Evolutionary conservation across 2,888 invertebrate species (phyloP).

Genomic region (Dysmachus trigonus): DNA sequence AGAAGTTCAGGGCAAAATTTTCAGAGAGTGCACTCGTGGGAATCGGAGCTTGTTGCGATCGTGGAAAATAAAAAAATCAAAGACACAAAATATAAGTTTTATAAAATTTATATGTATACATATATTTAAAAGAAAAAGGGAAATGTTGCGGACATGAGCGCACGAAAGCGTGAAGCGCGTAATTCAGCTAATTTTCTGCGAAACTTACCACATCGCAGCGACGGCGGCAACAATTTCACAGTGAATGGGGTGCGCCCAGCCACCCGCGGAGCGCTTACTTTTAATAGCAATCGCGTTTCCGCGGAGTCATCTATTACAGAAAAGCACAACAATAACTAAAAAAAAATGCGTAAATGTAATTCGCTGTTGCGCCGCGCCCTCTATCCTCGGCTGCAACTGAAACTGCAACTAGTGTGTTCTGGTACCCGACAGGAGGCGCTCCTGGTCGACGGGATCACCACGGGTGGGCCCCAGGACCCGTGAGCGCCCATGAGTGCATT

Average conservation of each 20-base stretch:
- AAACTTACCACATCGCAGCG: not conserved
- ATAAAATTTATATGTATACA: not conserved
- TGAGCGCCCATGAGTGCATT: not conserved
- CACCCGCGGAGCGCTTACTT: not conserved
- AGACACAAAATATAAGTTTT: not conserved
- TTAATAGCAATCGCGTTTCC: not conserved
- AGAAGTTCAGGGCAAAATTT: not conserved
- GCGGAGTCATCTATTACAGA: not conserved
- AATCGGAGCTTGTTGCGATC: not conserved
- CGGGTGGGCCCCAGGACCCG: not conserved
- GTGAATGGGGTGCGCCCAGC: not conserved
- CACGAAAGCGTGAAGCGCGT: not conserved
- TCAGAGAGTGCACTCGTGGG: not conserved
- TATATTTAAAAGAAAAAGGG: not conserved
- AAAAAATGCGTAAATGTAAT: constrained; percentile 1
- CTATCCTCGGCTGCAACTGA: not conserved
- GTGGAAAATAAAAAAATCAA: not conserved
- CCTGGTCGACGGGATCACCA: no score
- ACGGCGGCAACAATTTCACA: not conserved
- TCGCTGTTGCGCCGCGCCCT: not conserved
- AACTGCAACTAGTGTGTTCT: not conserved
- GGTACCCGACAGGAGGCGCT: not conserved
- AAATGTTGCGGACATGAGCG: not conserved
- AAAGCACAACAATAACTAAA: no score
- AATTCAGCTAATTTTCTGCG: constrained; percentile 14